Evolutionary conservation across 2,113 vertebrate genomes (phyloP).

Genomic region (Parotia lawesii): DNA sequence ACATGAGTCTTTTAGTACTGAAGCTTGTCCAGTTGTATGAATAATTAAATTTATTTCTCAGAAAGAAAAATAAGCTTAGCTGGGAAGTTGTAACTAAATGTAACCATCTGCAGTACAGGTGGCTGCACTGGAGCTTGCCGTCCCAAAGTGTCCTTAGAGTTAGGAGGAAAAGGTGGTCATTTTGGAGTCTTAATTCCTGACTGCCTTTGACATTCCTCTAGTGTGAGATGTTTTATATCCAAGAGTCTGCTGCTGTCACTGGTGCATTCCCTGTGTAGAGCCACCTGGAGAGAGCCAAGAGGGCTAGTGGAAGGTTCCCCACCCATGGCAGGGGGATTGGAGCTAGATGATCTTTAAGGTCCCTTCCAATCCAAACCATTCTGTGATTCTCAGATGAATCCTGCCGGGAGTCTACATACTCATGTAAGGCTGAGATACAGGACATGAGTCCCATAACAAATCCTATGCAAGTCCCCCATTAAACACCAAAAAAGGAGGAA

Average conservation of each 20-base stretch:
- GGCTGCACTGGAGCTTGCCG: neutral
- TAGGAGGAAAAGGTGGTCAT: neutral
- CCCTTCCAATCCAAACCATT: neutral
- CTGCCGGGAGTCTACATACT: fast-evolving
- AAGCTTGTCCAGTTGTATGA: neutral
- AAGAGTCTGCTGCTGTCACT: fast-evolving
- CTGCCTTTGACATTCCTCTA: neutral
- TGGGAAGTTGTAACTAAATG: neutral
- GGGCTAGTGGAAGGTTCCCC: neutral
- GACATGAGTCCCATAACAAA: neutral
- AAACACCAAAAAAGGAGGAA: neutral
- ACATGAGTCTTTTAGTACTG: neutral
- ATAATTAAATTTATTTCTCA: neutral
- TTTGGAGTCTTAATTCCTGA: neutral
- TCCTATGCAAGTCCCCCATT: neutral
- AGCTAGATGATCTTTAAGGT: neutral
- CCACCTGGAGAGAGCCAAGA: neutral
- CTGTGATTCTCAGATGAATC: neutral
- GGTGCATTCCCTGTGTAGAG: neutral
- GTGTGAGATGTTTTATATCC: neutral
- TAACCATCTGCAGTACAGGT: neutral
- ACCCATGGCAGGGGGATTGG: neutral
- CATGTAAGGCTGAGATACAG: fast-evolving
- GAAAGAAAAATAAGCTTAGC: neutral
- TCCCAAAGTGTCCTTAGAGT: neutral